A percentile compares a stretch with the other conserved stretches of the same genome.
Conservation (phyloP, 2,888 invertebrate genomes). For the Pegoplata infirma region DNA sequence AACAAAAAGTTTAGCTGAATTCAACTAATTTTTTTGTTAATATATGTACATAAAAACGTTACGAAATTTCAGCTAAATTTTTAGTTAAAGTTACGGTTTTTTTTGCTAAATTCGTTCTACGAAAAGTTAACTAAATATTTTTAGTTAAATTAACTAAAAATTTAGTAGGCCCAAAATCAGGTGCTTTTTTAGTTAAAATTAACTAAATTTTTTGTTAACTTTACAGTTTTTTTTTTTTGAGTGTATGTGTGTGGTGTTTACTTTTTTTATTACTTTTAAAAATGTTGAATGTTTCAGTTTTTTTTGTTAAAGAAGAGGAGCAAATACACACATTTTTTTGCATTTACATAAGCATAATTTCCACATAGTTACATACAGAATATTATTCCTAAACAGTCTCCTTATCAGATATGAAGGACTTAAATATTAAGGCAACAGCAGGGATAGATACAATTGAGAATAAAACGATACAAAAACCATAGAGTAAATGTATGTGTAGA, state of each 20-base stretch:
- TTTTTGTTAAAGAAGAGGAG: slow-evolving; percentile 1
- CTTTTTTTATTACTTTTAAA: slow-evolving; percentile 32
- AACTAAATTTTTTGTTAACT: too few species aligned
- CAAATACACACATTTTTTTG: slow-evolving; percentile 59
- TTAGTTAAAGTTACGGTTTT: too few species aligned
- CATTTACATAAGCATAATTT: slow-evolving; percentile 75
- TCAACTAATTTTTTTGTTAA: too few species aligned
- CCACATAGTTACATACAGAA: slow-evolving; percentile 73
- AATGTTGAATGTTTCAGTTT: slow-evolving; percentile 4
- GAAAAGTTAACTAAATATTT: too few species aligned
- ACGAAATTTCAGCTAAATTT: too few species aligned
- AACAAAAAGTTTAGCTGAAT: too few species aligned
- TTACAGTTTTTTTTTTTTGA: too few species aligned
- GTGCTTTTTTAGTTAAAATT: too few species aligned
- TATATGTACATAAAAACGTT: too few species aligned
- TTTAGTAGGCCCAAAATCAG: too few species aligned
- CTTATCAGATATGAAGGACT: slow-evolving; percentile 34
- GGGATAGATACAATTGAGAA: slow-evolving; percentile 2
- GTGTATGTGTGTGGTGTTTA: slow-evolving; percentile 45
- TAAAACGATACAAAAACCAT: slow-evolving; percentile 1
- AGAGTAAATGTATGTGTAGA: background rate
- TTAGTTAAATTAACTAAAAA: too few species aligned
- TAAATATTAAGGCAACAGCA: slow-evolving; percentile 16
- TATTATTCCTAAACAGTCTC: slow-evolving; percentile 63
- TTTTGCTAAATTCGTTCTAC: too few species aligned